Percentiles rank a stretch among this genome's conserved stretches.
Conservation (phyloP, 1,140 invertebrate genomes). For the Pentalonia nigronervosa region DNA sequence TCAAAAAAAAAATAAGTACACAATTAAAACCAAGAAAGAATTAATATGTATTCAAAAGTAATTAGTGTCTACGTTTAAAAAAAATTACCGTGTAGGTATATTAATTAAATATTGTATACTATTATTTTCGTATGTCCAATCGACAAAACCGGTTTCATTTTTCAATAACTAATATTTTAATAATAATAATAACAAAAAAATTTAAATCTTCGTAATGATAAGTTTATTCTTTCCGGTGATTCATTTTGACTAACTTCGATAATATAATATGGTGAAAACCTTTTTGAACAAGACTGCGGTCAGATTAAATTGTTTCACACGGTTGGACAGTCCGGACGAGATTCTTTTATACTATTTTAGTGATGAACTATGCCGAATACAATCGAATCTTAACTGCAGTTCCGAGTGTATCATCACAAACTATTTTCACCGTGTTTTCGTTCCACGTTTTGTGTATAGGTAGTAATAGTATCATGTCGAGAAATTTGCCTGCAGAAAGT, state of each 20-base stretch:
- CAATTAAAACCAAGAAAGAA: background rate
- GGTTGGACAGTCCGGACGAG: background rate
- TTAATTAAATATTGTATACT: constrained; percentile 7
- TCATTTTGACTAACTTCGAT: background rate
- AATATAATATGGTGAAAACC: background rate
- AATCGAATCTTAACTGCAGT: background rate
- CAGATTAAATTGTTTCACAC: constrained; percentile 3
- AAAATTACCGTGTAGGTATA: constrained; percentile 1
- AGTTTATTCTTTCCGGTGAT: background rate
- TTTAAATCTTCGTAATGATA: background rate
- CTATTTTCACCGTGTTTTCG: background rate
- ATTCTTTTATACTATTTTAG: background rate
- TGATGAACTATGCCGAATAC: constrained; percentile 7
- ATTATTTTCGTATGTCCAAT: background rate
- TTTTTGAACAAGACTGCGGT: background rate
- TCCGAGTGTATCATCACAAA: background rate
- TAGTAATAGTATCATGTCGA: background rate
- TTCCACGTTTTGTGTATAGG: background rate
- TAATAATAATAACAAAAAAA: background rate
- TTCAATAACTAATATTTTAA: constrained; percentile 19
- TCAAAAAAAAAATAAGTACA: background rate
- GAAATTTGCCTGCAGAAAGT: background rate
- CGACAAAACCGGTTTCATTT: background rate
- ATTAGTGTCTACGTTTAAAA: background rate
- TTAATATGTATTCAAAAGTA: constrained; percentile 8